Conservation (phyloP, 2,888 invertebrate genomes). For the Hypolimnas misippus region DNA sequence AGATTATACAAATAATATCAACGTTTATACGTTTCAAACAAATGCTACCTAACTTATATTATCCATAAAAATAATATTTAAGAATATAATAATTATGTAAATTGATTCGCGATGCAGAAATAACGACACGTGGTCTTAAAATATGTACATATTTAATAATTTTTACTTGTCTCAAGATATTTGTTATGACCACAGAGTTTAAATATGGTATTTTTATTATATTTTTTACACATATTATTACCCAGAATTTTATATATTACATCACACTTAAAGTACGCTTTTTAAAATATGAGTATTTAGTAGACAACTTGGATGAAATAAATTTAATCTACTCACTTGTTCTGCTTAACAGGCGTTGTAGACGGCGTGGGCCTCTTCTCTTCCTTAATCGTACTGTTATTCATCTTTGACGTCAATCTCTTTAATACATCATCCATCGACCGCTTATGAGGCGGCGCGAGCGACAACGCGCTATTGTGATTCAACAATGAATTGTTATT, state of each 20-base stretch:
- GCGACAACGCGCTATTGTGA: conserved; percentile 82
- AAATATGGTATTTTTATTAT: too few relatives aligned
- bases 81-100: not conserved
- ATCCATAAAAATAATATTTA: not conserved
- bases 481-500: conserved; percentile 86
- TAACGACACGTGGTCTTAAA: not conserved
- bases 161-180: too few relatives aligned
- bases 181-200: too few relatives aligned
- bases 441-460: conserved; percentile 86
- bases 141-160: not conserved
- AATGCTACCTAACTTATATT: not conserved
- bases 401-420: conserved; percentile 93
- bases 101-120: conserved; percentile 2
- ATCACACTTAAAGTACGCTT: not conserved
- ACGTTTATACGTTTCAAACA: not conserved
- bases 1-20: not conserved
- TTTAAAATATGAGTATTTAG: not conserved
- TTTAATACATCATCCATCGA: conserved; percentile 97
- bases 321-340: conserved; percentile 69
- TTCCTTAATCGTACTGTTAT: conserved; percentile 89
- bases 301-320: not conserved
- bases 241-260: not conserved
- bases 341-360: conserved; percentile 85
- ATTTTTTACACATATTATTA: too few relatives aligned
- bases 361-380: conserved; percentile 89